Conservation (phyloP, 2,113 vertebrate species). For the Emydocephalus ijimae region DNA sequence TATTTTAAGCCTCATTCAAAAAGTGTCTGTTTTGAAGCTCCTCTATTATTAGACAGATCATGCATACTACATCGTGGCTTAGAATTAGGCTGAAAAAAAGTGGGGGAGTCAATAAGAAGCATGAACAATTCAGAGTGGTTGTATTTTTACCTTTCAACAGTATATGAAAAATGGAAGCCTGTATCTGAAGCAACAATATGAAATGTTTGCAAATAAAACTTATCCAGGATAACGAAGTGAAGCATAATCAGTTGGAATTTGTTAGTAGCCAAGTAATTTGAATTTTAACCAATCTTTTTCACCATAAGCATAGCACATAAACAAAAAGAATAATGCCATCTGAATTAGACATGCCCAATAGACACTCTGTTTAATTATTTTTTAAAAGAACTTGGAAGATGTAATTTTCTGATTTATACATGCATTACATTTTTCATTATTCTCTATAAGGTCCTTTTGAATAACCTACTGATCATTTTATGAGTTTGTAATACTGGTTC, state of each 20-base stretch:
- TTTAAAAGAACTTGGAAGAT: neutral
- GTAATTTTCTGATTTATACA: neutral
- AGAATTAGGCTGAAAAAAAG: conserved; percentile 22
- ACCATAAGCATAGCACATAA: neutral
- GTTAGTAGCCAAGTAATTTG: neutral
- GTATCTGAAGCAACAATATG: neutral
- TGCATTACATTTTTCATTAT: neutral
- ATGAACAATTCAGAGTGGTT: neutral
- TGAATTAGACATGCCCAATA: neutral
- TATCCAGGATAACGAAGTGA: accelerated
- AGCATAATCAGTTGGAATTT: conserved; percentile 11
- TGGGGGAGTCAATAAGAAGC: neutral
- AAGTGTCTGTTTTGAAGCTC: neutral
- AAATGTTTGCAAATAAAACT: neutral
- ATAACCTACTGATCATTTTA: neutral
- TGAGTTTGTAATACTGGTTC: accelerated
- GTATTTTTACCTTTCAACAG: conserved; percentile 7
- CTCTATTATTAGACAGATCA: neutral
- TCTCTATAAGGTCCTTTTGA: neutral
- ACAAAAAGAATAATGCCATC: neutral
- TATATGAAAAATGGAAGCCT: conserved; percentile 16
- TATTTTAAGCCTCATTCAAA: neutral
- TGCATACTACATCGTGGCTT: conserved; percentile 36
- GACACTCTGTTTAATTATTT: neutral
- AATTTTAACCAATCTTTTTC: neutral